These are phyloP conservation scores for Micromussa lordhowensis DNA, from an alignment of 92 coral and sea anemone genomes.

Conservation along the genomic window DNA sequence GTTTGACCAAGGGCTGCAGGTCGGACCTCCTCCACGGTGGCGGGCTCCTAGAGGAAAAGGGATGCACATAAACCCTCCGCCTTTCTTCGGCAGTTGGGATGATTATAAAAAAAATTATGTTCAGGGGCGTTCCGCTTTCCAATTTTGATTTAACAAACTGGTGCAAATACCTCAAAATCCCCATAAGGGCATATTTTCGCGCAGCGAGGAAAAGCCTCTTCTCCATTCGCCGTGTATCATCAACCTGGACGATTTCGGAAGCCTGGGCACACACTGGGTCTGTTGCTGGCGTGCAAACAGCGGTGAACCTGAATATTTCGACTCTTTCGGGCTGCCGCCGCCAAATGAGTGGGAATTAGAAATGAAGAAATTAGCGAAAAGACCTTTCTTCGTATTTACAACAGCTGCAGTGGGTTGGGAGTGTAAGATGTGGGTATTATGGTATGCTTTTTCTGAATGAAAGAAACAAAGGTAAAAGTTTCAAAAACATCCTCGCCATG, in stretches of 20 bases:
- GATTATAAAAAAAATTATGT: not conserved
- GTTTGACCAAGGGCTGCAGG: not conserved
- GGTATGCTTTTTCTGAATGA: not conserved
- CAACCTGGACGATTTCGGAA: not conserved
- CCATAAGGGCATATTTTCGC: not conserved
- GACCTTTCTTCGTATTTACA: not conserved
- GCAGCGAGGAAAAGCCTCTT: not conserved
- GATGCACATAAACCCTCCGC: no score
- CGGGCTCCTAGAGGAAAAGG: not conserved
- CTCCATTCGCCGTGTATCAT: not conserved
- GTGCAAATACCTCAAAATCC: not conserved
- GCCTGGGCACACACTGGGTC: not conserved
- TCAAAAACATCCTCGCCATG: not conserved
- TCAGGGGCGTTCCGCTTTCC: not conserved
- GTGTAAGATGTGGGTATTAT: not conserved
- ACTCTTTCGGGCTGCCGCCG: not conserved
- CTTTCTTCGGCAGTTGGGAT: not conserved
- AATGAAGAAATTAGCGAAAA: not conserved
- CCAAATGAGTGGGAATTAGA: not conserved
- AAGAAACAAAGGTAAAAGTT: not conserved
- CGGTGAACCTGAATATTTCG: not conserved
- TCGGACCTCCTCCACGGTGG: no score
- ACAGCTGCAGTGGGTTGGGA: not conserved
- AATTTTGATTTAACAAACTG: not conserved
- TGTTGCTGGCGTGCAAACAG: not conserved